A percentile compares a stretch with the other conserved stretches of the same genome.
phyloP scores from a whole-genome alignment of 2,888 invertebrate species.

The Dynastes hyllus region DNA sequence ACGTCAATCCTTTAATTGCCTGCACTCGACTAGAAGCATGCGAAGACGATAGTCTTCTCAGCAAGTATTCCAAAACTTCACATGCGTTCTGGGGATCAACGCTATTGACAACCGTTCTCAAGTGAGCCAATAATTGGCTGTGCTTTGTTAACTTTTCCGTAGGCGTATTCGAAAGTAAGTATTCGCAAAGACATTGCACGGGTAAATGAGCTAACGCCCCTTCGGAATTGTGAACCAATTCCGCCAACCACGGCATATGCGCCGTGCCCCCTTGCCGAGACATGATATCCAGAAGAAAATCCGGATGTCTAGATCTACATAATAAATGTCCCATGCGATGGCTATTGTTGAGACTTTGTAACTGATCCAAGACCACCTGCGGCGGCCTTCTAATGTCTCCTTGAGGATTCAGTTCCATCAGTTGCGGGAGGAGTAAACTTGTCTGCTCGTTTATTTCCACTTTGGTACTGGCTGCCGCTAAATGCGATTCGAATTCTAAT shows the following conservation, averaged over 20 bases:
- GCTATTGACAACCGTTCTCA: conserved; percentile 75
- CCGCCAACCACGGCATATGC: conserved; percentile 98
- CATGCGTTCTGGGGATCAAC: conserved; percentile 75
- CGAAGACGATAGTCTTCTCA: conserved; percentile 87
- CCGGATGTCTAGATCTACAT: conserved; percentile 91
- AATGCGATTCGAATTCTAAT: conserved; percentile 91
- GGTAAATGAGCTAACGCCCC: conserved; percentile 90
- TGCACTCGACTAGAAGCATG: conserved; percentile 85
- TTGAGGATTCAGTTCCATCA: conserved; percentile 89
- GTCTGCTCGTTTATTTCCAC: conserved; percentile 92
- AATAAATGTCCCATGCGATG: conserved; percentile 91
- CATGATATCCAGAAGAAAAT: conserved; percentile 93
- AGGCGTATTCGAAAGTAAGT: conserved; percentile 82
- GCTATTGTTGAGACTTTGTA: conserved; percentile 83
- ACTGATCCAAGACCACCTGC: conserved; percentile 81
- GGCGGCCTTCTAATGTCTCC: conserved; percentile 91
- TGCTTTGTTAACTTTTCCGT: conserved; percentile 84
- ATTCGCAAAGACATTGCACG: conserved; percentile 98
- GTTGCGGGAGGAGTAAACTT: conserved; percentile 87
- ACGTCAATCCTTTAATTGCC: conserved; percentile 76
- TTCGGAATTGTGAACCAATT: conserved; percentile 93
- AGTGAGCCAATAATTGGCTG: conserved; percentile 76
- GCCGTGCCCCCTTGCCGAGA: conserved; percentile 84
- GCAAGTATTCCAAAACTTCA: conserved; percentile 91
- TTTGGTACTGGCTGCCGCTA: conserved; percentile 92